A percentile compares a stretch with the other conserved stretches of the same genome.
Conservation (phyloP, 1,140 invertebrate species). For the Trichonephila clavata region DNA sequence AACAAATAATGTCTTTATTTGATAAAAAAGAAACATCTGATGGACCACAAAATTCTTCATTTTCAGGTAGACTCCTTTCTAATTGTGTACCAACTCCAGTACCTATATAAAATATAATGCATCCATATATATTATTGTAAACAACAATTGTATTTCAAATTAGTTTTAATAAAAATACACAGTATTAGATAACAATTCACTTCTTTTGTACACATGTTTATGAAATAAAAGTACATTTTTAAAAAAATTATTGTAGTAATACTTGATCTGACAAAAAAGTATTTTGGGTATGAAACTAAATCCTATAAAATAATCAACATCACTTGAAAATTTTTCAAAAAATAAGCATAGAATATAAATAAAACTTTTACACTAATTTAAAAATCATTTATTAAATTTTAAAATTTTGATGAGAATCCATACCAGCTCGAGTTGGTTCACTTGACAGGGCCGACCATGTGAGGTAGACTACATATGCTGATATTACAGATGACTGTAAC, state of each 20-base stretch:
- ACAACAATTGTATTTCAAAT: no score
- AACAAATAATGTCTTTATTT: conserved; percentile 80
- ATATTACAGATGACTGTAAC: conserved; percentile 92
- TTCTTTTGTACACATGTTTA: no score
- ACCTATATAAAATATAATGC: neutral
- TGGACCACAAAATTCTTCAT: conserved; percentile 77
- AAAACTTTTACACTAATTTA: no score
- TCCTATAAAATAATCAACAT: no score
- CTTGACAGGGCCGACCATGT: conserved; percentile 98
- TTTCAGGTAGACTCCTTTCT: conserved; percentile 12
- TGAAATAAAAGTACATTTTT: no score
- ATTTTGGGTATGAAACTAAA: no score
- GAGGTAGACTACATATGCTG: conserved; percentile 96
- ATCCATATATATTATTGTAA: no score
- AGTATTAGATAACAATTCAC: no score
- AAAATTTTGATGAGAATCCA: neutral
- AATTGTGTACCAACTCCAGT: conserved; percentile 59
- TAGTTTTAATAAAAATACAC: no score
- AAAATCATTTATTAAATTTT: no score
- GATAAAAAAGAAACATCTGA: conserved; percentile 75
- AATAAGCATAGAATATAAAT: neutral
- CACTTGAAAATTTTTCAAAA: neutral
- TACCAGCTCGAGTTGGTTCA: conserved; percentile 80
- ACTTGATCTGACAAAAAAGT: no score
- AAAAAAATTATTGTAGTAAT: no score